Percentiles rank a stretch among this genome's conserved stretches.
These are phyloP conservation scores for Trichogramma dendrolimi DNA, from an alignment of 2,888 invertebrate genomes.

Conservation along the genomic window DNA sequence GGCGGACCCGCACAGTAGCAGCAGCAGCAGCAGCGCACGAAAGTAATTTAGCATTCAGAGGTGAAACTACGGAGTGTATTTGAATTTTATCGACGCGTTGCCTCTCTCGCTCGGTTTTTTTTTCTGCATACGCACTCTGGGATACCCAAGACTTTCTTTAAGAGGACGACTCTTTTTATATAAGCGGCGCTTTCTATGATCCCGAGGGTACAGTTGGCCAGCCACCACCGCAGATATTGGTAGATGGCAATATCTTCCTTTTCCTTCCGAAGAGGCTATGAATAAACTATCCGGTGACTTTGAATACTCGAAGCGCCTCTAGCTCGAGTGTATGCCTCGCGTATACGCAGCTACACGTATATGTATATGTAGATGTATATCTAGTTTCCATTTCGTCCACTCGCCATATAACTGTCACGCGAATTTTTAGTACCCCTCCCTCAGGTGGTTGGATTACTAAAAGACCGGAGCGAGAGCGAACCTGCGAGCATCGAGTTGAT, in stretches of 20 bases:
- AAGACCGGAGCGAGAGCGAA: too few relatives aligned
- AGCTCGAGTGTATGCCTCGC: neutral
- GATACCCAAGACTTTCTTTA: too few relatives aligned
- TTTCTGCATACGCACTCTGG: too few relatives aligned
- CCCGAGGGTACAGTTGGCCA: conserved; percentile 52
- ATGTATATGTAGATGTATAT: conserved; percentile 6
- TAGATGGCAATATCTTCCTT: conserved; percentile 41
- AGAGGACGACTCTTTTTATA: conserved; percentile 42
- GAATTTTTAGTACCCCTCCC: conserved; percentile 22
- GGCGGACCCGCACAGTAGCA: neutral
- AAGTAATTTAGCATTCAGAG: conserved; percentile 51
- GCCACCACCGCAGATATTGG: conserved; percentile 45
- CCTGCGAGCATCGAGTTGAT: too few relatives aligned
- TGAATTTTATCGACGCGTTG: conserved; percentile 51
- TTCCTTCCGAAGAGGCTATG: conserved; percentile 45
- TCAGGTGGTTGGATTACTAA: neutral
- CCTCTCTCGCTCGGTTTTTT: conserved; percentile 11
- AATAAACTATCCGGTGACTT: conserved; percentile 52
- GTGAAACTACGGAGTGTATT: conserved; percentile 47
- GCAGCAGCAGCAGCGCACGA: conserved; percentile 3
- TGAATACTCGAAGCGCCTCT: conserved; percentile 46
- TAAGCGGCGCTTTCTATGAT: conserved; percentile 23
- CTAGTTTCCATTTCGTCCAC: conserved; percentile 19
- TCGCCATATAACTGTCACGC: conserved; percentile 5
- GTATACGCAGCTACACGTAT: conserved; percentile 5